These are phyloP conservation scores for Andrena camellia DNA, from an alignment of 2,888 invertebrate genomes.

Conservation along the genomic window DNA sequence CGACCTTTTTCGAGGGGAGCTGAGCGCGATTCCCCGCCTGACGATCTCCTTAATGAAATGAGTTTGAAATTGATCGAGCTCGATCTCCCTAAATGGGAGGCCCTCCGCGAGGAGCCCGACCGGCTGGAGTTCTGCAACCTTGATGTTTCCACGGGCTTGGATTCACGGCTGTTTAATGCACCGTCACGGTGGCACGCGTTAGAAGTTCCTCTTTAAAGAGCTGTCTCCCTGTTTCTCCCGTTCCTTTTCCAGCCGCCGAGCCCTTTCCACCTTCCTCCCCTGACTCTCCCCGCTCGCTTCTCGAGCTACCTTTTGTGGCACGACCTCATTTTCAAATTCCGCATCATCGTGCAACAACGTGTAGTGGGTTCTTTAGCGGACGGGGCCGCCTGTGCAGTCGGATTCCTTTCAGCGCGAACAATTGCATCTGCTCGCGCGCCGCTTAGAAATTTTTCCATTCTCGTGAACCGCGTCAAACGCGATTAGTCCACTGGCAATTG, in stretches of 20 bases:
- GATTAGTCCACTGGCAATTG: slow-evolving; percentile 20
- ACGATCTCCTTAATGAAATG: slow-evolving; percentile 67
- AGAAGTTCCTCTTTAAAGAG: slow-evolving; percentile 24
- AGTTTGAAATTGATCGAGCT: slow-evolving; percentile 64
- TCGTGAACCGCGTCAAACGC: slow-evolving; percentile 37
- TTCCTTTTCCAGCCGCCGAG: background rate
- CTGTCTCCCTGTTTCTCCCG: background rate
- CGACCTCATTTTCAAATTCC: slow-evolving; percentile 44
- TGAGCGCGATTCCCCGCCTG: slow-evolving; percentile 49
- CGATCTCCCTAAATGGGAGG: slow-evolving; percentile 17
- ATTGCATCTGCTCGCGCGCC: slow-evolving; percentile 19
- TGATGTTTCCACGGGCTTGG: background rate
- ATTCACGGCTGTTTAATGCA: background rate
- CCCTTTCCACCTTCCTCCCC: background rate
- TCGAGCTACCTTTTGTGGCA: slow-evolving; percentile 7
- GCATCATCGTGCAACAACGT: slow-evolving; percentile 44
- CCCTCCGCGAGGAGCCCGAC: no score
- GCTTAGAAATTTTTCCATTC: slow-evolving; percentile 36
- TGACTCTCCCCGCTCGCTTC: no score
- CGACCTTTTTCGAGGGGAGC: slow-evolving; percentile 29
- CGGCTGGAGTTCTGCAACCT: background rate
- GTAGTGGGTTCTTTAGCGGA: slow-evolving; percentile 31
- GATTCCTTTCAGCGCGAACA: slow-evolving; percentile 37
- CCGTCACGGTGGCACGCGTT: background rate
- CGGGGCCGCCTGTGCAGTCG: slow-evolving; percentile 1